These are phyloP conservation scores for Eumeta japonica DNA, from an alignment of 1,140 invertebrate species.

Conservation along the genomic window DNA sequence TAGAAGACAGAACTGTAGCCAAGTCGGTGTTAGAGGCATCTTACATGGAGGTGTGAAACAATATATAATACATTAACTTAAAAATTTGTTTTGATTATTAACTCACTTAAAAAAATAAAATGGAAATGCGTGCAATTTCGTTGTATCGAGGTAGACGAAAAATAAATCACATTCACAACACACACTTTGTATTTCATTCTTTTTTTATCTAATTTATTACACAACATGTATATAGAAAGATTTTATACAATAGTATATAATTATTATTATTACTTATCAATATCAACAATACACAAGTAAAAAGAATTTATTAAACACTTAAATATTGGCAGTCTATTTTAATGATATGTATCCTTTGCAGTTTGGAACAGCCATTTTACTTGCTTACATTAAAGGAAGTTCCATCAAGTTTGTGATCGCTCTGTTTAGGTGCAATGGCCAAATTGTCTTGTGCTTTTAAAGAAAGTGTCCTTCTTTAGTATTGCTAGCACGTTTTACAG, in stretches of 20 bases:
- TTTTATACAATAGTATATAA: constrained; percentile 57
- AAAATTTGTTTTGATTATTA: not conserved
- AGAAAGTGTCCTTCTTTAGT: no score
- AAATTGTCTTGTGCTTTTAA: no score
- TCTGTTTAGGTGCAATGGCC: no score
- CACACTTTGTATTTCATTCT: constrained; percentile 45
- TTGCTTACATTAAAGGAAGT: no score
- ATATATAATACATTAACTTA: no score
- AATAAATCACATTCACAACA: constrained; percentile 30
- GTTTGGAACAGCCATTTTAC: constrained; percentile 49
- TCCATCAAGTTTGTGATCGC: no score
- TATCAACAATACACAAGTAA: constrained; percentile 53
- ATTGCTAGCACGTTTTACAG: not conserved
- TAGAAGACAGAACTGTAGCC: no score
- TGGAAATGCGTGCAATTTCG: not conserved
- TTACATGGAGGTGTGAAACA: no score
- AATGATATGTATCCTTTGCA: constrained; percentile 56
- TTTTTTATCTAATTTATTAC: constrained; percentile 44
- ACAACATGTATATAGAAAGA: constrained; percentile 58
- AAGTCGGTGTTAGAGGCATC: no score
- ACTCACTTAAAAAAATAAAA: not conserved
- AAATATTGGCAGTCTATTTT: constrained; percentile 53
- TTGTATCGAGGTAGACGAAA: not conserved
- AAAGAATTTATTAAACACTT: constrained; percentile 52
- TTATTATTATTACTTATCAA: constrained; percentile 40